Percentiles rank a stretch among this genome's conserved stretches.
Evolutionary conservation across 2,113 vertebrate genomes (phyloP).

Genomic region (Emydura subglobosa): DNA sequence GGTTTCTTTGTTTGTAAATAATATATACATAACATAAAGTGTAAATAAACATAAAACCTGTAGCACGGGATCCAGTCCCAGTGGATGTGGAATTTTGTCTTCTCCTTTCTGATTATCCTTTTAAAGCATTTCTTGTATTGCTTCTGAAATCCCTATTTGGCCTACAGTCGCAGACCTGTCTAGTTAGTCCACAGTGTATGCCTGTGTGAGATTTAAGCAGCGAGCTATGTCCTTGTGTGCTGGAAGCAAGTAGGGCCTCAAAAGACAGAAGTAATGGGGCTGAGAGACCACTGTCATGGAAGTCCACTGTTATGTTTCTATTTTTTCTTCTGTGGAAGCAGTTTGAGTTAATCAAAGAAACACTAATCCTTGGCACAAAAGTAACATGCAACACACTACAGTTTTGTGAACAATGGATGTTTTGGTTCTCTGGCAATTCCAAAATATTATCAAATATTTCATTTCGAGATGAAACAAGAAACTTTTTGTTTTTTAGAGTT

Average conservation of each 20-base stretch:
- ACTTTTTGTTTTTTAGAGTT: background rate
- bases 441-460: background rate
- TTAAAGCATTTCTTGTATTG: background rate
- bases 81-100: background rate
- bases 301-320: background rate
- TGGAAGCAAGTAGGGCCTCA: background rate
- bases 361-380: background rate
- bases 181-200: background rate
- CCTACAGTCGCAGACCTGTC: background rate
- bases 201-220: background rate
- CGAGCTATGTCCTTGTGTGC: background rate
- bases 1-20: background rate
- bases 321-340: background rate
- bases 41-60: background rate
- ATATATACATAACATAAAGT: background rate
- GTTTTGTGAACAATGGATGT: background rate
- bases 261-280: background rate
- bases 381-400: background rate
- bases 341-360: background rate
- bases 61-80: background rate
- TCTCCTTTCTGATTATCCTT: background rate
- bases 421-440: background rate
- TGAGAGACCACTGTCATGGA: background rate
- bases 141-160: background rate
- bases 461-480: background rate